Evolutionary conservation across 2,888 invertebrate species (phyloP), one percentile per base, ranked within the genome.

Genomic region (Epinotia demarniana): DNA sequence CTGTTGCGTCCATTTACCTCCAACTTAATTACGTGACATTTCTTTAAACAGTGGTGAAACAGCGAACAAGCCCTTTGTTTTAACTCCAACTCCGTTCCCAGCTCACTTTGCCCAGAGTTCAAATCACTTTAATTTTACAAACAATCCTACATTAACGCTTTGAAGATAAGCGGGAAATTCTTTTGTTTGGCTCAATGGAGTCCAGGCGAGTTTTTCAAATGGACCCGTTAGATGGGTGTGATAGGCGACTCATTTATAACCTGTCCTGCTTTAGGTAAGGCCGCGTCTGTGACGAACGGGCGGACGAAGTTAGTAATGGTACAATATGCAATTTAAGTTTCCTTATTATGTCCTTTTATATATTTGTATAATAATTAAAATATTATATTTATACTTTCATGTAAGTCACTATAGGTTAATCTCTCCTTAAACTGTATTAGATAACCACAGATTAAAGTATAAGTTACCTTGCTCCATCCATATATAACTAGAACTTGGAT

Each of bases 201-300:
- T 43, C 27, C 71, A 72, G 75, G 71, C 61, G 62, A 53, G 58
- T 60, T 70, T 58, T 74, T 62, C 76, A 79, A 83, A 85, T 83
- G 79, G 80, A 82, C 81, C 80, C 81, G 81, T 84, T 82, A 84
- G 83, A 82, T 82, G 78, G 82, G 80, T 82, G 85, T 81, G 86
- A 86, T 86, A 84, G 85, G 79, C 79, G 81, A 77, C 78, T 80
- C 81, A 81, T 84, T 83, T 81, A 75, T 79, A 75, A 75, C 61
- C 61, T 66, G 61, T 27, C 66, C 69, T 60, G 43, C 58, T 46
- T 60, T 58, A 46, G 27, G 60, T 69, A 60, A 69, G 69, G 60
- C 39, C 58, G 46, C 60, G 58, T 12, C 58, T 16, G 43, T 23
- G 16, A 58, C 19, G 2, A 2, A 43, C 27, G 60, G 13, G 43